Percentiles rank a stretch among this genome's conserved stretches.
phyloP scores from a whole-genome alignment of 2,888 invertebrate species.

The Stenodema calcarata region DNA sequence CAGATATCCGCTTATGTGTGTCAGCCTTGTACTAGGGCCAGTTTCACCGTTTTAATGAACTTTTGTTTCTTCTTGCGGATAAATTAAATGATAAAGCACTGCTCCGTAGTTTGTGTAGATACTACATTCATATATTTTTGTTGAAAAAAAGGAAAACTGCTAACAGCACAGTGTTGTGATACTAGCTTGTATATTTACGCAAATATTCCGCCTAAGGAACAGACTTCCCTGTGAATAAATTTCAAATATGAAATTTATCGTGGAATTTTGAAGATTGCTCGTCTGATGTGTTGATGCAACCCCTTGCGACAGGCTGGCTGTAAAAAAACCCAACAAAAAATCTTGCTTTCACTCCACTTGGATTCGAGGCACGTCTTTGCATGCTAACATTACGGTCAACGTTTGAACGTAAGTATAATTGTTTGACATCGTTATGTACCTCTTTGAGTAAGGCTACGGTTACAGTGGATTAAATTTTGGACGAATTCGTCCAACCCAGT shows the following conservation, averaged over 20 bases:
- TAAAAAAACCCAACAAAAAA: not conserved
- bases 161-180: conserved; percentile 26
- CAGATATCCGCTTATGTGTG: conserved; percentile 22
- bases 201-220: not conserved
- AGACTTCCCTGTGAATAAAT: not conserved
- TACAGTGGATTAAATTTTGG: no score
- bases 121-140: not conserved
- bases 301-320: conserved; percentile 4
- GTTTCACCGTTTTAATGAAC: conserved; percentile 40
- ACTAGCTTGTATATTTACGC: not conserved
- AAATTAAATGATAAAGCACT: not conserved
- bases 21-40: conserved; percentile 40
- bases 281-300: not conserved
- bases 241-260: not conserved
- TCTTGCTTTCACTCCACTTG: not conserved
- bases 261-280: not conserved
- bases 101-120: conserved; percentile 6
- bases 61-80: conserved; percentile 21
- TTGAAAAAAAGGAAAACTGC: not conserved
- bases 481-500: no score
- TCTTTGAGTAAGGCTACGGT: no score
- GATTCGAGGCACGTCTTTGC: conserved; percentile 2
- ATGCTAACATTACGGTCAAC: not conserved
- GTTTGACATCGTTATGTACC: no score
- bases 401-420: conserved; percentile 3